These are phyloP conservation scores for Lutraria rhynchaena DNA, from an alignment of 1,140 invertebrate species.

Conservation along the genomic window DNA sequence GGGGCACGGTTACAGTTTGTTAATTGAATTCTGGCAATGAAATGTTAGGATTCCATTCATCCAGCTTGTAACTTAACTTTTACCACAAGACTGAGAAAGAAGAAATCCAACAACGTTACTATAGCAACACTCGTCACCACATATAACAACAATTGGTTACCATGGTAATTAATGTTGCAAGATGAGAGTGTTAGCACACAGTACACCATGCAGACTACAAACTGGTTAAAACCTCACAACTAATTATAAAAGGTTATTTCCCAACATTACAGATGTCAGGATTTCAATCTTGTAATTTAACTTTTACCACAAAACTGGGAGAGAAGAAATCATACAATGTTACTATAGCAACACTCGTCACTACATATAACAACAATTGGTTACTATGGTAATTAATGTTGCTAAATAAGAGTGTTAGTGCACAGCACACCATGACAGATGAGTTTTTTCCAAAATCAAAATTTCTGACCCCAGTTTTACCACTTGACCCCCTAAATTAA, in stretches of 20 bases:
- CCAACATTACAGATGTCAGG: not conserved
- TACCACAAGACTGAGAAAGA: not conserved
- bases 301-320: not conserved
- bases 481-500: too few relatives aligned
- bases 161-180: constrained; percentile 13
- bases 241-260: too few relatives aligned
- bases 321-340: not conserved
- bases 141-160: constrained; percentile 18
- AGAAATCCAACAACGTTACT: not conserved
- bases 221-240: too few relatives aligned
- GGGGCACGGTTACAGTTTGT: too few relatives aligned
- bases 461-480: too few relatives aligned
- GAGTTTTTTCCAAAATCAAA: too few relatives aligned
- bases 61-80: not conserved
- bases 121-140: constrained; percentile 16
- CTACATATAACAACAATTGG: constrained; percentile 12
- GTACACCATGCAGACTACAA: too few relatives aligned
- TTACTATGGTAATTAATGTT: constrained; percentile 19
- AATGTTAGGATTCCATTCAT: not conserved
- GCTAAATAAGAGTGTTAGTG: too few relatives aligned
- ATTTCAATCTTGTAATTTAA: not conserved
- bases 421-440: too few relatives aligned
- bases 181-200: too few relatives aligned
- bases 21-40: not conserved
- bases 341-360: constrained; percentile 12